These are phyloP conservation scores for Ceyx margarethae DNA, from an alignment of 2,113 vertebrate genomes.

Conservation along the genomic window DNA sequence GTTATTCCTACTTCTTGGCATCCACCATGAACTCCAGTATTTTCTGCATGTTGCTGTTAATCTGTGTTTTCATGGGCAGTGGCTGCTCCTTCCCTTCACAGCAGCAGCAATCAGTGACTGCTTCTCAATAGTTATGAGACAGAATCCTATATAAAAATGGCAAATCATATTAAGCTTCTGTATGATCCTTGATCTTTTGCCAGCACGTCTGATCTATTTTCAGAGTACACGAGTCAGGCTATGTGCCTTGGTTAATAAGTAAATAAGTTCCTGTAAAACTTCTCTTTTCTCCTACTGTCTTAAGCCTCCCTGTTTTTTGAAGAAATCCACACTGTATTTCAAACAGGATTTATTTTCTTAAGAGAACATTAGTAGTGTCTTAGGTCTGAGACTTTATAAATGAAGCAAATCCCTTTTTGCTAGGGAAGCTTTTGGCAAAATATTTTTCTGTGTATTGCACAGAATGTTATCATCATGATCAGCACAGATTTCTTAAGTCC, in stretches of 20 bases:
- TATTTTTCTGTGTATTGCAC: neutral
- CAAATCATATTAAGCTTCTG: neutral
- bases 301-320: constrained; percentile 28
- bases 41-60: neutral
- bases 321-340: neutral
- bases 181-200: constrained; percentile 24
- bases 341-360: neutral
- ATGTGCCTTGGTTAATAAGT: constrained; percentile 40
- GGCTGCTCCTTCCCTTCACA: neutral
- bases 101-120: neutral
- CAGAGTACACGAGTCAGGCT: constrained; percentile 3
- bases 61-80: neutral
- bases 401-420: neutral
- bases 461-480: neutral
- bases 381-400: constrained; percentile 10
- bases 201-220: constrained; percentile 3
- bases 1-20: neutral
- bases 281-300: neutral
- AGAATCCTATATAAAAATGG: constrained; percentile 13
- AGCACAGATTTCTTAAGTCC: constrained; percentile 39
- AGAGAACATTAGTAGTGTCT: neutral
- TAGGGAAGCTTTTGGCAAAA: neutral
- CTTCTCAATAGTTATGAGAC: neutral
- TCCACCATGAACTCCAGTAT: neutral
- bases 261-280: constrained; percentile 51